Conservation (phyloP, 2,888 invertebrate species). For the Acronicta alni region DNA sequence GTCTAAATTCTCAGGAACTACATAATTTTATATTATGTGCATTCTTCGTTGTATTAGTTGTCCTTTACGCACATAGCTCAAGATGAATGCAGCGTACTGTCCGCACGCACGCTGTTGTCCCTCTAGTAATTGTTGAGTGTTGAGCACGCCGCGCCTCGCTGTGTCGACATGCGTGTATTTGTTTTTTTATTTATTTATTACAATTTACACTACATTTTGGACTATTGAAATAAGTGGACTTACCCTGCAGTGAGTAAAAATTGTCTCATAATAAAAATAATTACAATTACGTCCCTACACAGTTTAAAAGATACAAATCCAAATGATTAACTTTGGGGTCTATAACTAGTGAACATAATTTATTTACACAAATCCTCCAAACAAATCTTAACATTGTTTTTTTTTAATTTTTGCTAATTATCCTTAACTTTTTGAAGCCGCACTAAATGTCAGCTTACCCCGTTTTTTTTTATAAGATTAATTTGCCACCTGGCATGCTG, state of each 20-base stretch:
- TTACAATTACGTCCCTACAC: too few relatives aligned
- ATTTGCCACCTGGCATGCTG: slow-evolving; percentile 64
- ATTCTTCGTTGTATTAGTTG: not conserved
- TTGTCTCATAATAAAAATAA: too few relatives aligned
- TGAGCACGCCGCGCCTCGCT: slow-evolving; percentile 28
- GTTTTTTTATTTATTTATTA: slow-evolving; percentile 15
- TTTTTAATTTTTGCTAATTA: slow-evolving; percentile 42
- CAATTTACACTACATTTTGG: slow-evolving; percentile 33
- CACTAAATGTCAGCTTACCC: slow-evolving; percentile 63
- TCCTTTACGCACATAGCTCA: not conserved
- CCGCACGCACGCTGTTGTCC: slow-evolving; percentile 11
- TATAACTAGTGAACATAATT: too few relatives aligned
- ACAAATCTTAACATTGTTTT: not conserved
- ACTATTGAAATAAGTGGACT: too few relatives aligned
- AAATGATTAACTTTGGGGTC: too few relatives aligned
- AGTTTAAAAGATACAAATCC: too few relatives aligned
- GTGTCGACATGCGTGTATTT: slow-evolving; percentile 24
- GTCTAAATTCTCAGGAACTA: too few relatives aligned
- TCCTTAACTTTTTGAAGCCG: slow-evolving; percentile 45
- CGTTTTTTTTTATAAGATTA: slow-evolving; percentile 44
- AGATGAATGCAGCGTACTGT: not conserved
- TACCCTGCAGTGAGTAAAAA: too few relatives aligned
- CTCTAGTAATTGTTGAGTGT: slow-evolving; percentile 12
- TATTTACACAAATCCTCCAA: too few relatives aligned
- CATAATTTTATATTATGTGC: not conserved